Conservation (phyloP, 2,797 vertebrate species). For the Stomatorhinus walkeri region DNA sequence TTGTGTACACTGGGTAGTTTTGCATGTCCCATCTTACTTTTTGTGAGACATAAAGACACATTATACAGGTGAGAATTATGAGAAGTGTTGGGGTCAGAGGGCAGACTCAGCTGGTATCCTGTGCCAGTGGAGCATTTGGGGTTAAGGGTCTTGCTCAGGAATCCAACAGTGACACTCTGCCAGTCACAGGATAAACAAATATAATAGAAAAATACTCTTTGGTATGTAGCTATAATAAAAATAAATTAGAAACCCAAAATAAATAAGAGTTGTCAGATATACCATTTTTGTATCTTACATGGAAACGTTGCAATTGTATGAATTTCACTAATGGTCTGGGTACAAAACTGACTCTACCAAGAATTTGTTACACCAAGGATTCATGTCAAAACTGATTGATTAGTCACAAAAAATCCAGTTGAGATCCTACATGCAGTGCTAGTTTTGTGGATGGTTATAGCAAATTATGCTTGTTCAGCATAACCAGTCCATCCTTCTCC, state of each 20-base stretch:
- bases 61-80: not conserved
- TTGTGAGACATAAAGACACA: not conserved
- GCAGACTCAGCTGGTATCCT: not conserved
- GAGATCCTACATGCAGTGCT: not conserved
- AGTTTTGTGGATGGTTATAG: not conserved
- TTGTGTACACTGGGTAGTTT: not conserved
- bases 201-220: not conserved
- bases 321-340: not conserved
- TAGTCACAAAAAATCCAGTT: not conserved
- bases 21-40: not conserved
- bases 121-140: not conserved
- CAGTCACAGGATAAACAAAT: not conserved
- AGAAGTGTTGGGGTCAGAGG: not conserved
- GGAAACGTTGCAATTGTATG: not conserved
- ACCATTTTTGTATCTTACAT: not conserved
- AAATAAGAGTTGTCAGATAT: not conserved
- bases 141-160: not conserved
- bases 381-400: conserved; percentile 12
- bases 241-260: not conserved
- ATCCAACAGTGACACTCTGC: not conserved
- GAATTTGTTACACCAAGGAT: not conserved
- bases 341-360: not conserved
- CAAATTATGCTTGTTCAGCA: conserved; percentile 19
- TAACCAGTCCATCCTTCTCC: not conserved
- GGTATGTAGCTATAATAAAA: not conserved